A percentile compares a stretch with the other conserved stretches of the same genome.
phyloP scores from a whole-genome alignment of 2,113 vertebrate genomes.

The Chrysochloris asiatica region DNA sequence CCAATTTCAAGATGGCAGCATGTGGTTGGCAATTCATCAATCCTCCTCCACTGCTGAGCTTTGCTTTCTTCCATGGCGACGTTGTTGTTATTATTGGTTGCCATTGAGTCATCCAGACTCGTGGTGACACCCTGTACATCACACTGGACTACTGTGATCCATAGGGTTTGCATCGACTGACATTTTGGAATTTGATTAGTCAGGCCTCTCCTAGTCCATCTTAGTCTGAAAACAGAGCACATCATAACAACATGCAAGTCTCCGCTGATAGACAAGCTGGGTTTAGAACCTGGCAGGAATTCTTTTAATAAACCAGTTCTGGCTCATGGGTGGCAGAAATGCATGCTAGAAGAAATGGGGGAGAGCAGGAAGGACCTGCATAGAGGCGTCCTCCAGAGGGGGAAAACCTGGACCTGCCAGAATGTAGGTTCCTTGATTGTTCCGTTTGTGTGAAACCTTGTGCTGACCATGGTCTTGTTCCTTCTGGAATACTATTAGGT shows the following conservation, averaged over 20 bases:
- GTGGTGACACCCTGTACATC: neutral
- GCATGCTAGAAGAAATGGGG: rapidly evolving
- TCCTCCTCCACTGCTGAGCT: neutral
- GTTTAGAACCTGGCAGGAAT: neutral
- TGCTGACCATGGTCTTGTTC: neutral
- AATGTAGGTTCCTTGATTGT: rapidly evolving
- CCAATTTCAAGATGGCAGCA: neutral
- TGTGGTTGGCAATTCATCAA: neutral
- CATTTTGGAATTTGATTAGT: neutral
- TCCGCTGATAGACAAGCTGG: neutral
- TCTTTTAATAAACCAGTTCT: neutral
- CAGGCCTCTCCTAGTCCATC: neutral
- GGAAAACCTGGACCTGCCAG: neutral
- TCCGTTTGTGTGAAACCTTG: too few relatives aligned
- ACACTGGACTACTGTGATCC: neutral
- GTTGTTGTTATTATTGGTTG: neutral
- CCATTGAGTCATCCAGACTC: neutral
- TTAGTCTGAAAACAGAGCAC: neutral
- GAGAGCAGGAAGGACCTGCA: neutral
- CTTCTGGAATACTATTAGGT: rapidly evolving
- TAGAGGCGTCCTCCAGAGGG: rapidly evolving
- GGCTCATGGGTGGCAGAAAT: neutral
- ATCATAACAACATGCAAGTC: neutral
- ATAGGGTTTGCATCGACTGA: neutral
- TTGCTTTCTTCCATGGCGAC: neutral